A percentile compares a stretch with the other conserved stretches of the same genome.
These are phyloP conservation scores for Clinocottus analis DNA, from an alignment of 2,113 vertebrate genomes.

Conservation along the genomic window DNA sequence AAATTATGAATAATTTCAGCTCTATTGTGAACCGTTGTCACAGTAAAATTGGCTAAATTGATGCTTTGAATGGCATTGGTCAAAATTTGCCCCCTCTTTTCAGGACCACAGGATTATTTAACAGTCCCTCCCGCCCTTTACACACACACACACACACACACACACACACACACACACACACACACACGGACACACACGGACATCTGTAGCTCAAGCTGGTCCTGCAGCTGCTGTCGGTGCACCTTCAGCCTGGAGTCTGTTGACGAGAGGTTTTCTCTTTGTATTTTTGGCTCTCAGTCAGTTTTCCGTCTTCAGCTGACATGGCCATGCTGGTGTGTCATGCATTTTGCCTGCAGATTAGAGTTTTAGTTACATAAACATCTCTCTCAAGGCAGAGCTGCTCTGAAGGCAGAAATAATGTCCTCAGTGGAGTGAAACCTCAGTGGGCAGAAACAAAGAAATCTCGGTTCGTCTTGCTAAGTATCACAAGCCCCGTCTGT, in stretches of 20 bases:
- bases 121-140: conserved; percentile 1
- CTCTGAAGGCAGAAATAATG: conserved; percentile 58
- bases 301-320: conserved; percentile 36
- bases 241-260: conserved; percentile 39
- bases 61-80: conserved; percentile 2
- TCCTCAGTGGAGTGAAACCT: conserved; percentile 50
- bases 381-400: conserved; percentile 58
- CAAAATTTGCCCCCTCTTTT: conserved; percentile 25
- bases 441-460: conserved; percentile 43
- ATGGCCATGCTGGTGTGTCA: conserved; percentile 27
- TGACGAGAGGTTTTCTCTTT: conserved; percentile 52
- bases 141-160: conserved; percentile 20
- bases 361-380: conserved; percentile 64
- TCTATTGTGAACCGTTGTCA: neutral
- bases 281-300: conserved; percentile 51
- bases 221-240: conserved; percentile 42
- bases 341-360: conserved; percentile 55
- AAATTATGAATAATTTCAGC: neutral
- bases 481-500: conserved; percentile 31
- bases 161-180: conserved; percentile 9
- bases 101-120: conserved; percentile 35
- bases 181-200: conserved; percentile 34
- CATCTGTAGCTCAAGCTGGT: conserved; percentile 63
- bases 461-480: neutral
- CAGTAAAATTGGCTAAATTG: neutral